Percentiles rank a stretch among this genome's conserved stretches.
These are phyloP conservation scores for Pachyuromys duprasi DNA, from an alignment of 2,797 vertebrate genomes.

Conservation along the genomic window DNA sequence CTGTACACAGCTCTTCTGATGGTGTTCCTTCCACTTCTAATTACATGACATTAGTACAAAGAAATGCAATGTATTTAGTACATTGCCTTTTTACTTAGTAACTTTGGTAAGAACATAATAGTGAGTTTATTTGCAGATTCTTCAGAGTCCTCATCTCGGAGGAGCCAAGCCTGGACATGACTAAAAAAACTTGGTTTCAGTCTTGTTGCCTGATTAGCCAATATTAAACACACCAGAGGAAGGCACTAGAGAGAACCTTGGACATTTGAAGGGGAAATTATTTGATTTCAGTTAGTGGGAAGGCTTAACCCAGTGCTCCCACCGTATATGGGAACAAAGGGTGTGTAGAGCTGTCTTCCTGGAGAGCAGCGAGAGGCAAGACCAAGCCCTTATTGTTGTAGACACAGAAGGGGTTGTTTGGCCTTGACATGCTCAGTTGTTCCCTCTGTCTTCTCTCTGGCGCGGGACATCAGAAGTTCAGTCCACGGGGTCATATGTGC, in stretches of 20 bases:
- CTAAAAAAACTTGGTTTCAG: background rate
- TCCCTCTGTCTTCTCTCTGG: conserved; percentile 21
- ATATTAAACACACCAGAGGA: background rate
- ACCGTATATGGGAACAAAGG: background rate
- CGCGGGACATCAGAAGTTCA: conserved; percentile 14
- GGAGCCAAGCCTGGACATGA: background rate
- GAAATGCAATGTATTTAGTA: background rate
- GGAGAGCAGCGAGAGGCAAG: background rate
- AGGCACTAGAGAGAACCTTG: background rate
- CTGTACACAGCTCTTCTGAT: background rate
- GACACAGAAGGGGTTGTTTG: conserved; percentile 37
- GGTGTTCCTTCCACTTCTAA: background rate
- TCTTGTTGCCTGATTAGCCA: background rate
- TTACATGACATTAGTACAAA: background rate
- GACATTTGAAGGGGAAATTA: background rate
- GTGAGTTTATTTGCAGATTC: background rate
- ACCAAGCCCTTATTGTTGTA: conserved; percentile 35
- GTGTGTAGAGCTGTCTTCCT: background rate
- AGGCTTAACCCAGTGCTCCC: background rate
- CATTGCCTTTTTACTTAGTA: background rate
- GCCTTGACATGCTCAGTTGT: background rate
- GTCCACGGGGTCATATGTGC: background rate
- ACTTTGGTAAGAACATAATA: background rate
- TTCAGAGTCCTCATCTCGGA: background rate
- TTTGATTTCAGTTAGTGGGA: background rate